These are phyloP conservation scores for Melipona bicolor DNA, from an alignment of 2,888 invertebrate genomes.

Conservation along the genomic window DNA sequence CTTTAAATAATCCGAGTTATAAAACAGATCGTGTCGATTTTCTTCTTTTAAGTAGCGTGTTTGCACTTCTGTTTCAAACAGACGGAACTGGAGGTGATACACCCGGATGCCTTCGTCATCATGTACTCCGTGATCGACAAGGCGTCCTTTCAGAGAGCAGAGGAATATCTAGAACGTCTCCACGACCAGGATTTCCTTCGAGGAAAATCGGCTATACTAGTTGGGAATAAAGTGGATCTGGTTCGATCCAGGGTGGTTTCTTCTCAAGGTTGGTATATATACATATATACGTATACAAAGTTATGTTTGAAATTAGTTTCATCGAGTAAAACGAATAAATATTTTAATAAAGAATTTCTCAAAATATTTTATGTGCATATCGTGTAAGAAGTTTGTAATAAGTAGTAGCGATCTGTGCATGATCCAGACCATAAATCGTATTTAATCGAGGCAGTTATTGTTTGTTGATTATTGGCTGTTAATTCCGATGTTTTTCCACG, in stretches of 20 bases:
- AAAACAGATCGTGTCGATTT: background rate
- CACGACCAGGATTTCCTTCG: conserved; percentile 92
- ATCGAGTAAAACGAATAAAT: background rate
- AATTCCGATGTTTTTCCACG: background rate
- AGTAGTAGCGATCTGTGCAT: background rate
- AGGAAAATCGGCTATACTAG: conserved; percentile 92
- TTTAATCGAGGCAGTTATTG: background rate
- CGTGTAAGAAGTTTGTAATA: no score
- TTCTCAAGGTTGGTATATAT: conserved; percentile 90
- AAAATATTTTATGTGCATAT: background rate
- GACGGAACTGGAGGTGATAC: conserved; percentile 90
- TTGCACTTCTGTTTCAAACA: conserved; percentile 76
- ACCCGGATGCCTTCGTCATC: conserved; percentile 94
- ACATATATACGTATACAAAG: background rate
- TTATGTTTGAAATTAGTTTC: background rate
- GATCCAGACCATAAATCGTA: background rate
- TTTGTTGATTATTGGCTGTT: background rate
- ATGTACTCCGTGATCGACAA: conserved; percentile 97
- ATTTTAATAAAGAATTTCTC: background rate
- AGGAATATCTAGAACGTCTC: conserved; percentile 91
- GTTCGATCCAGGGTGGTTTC: conserved; percentile 95
- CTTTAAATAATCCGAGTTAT: background rate
- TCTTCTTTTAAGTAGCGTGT: background rate
- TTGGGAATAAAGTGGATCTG: conserved; percentile 97
- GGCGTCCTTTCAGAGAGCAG: conserved; percentile 93